These are phyloP conservation scores for Rhamnusium bicolor DNA, from an alignment of 2,888 invertebrate genomes.

Conservation along the genomic window DNA sequence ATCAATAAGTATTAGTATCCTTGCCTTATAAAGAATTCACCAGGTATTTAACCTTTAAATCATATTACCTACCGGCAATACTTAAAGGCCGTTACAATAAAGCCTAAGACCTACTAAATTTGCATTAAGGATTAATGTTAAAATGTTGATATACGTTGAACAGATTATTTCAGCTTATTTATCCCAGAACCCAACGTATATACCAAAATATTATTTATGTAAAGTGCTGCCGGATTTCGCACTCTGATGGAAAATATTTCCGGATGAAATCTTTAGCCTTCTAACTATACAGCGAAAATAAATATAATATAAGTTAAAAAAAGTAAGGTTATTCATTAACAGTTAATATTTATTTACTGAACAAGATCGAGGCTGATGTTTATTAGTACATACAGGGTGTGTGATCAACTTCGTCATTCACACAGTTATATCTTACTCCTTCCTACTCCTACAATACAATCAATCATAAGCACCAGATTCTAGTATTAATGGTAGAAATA, in stretches of 20 bases:
- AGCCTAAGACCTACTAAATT: background rate
- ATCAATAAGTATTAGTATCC: background rate
- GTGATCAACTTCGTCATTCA: too few species aligned
- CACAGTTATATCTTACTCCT: too few species aligned
- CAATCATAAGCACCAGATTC: too few species aligned
- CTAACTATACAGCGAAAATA: background rate
- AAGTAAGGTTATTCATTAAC: too few species aligned
- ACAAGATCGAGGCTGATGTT: too few species aligned
- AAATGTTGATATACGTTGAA: background rate
- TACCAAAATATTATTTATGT: background rate
- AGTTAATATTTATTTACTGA: too few species aligned
- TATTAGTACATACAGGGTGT: too few species aligned
- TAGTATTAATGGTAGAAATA: too few species aligned
- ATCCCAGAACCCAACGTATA: background rate
- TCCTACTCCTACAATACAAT: too few species aligned
- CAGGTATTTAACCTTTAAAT: background rate
- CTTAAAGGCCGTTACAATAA: background rate
- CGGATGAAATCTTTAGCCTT: background rate
- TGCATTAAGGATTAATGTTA: background rate
- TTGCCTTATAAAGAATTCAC: background rate
- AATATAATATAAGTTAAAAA: too few species aligned
- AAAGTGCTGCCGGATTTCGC: background rate
- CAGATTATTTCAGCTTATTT: background rate
- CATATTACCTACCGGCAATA: background rate
- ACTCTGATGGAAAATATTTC: background rate